Percentiles rank a stretch among this genome's conserved stretches.
phyloP scores from a whole-genome alignment of 2,113 vertebrate genomes.

The Heterocephalus glaber region DNA sequence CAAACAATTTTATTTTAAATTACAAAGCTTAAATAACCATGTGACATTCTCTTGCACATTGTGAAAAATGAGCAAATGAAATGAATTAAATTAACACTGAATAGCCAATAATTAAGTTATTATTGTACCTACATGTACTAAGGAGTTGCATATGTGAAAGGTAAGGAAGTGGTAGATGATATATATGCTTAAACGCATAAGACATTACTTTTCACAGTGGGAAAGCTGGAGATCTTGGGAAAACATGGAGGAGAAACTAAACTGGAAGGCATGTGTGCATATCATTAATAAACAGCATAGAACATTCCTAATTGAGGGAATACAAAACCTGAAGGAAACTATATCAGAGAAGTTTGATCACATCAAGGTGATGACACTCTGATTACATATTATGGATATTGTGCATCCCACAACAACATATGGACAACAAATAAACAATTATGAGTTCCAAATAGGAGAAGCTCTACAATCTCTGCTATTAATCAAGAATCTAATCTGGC shows the following conservation, averaged over 20 bases:
- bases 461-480: not conserved
- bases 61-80: not conserved
- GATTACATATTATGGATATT: not conserved
- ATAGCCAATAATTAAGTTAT: not conserved
- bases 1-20: not conserved
- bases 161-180: not conserved
- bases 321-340: not conserved
- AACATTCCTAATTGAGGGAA: not conserved
- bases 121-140: not conserved
- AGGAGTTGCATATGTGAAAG: not conserved
- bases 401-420: not conserved
- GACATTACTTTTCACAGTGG: not conserved
- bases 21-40: not conserved
- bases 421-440: not conserved
- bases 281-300: not conserved
- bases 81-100: not conserved
- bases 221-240: not conserved
- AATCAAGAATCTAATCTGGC: not conserved
- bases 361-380: not conserved
- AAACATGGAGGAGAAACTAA: not conserved
- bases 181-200: not conserved
- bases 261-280: rapidly evolving
- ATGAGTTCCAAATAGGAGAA: not conserved
- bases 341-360: not conserved
- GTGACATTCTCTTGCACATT: not conserved